Base-by-base conservation (phyloP, 53 echinoderm and acorn worm genomes). In the Holothuria leucospilota region DNA sequence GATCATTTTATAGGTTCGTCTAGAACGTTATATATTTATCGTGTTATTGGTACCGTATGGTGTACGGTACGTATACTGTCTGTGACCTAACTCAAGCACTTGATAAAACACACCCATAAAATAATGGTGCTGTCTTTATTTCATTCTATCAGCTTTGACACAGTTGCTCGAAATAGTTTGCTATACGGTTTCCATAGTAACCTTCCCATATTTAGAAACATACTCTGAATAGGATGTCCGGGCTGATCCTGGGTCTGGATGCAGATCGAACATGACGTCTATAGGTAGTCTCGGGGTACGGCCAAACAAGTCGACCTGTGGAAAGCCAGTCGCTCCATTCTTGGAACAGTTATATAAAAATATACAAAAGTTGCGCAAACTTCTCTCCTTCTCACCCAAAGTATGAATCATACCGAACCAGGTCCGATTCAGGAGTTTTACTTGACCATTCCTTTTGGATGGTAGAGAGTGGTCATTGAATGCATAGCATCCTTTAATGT, bases 281-380 rank as follows among this genome's bases (percentile, higher is more conserved):
- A n/a, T n/a, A n/a, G 89, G 83, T 41, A 89, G 84, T 40, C 89
- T 62, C 27, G 89, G 62, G 85, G 85, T 20, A 85, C 46, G 13
- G 88, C 88, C 62, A 82, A 87, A 88, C 88, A 91, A 60, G 62
- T 60, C 81, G 64, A 89, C 89, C 13, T 89, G 90, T 16, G 93
- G 84, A 29, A 78, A 82, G 1, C 93, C 93, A 6, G 93, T 93
- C 1, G 81, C 66, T 51, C 81, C 82, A 67, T 92, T 89, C 20
- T 86, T 82, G 0, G 93, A 87, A 42, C 86, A 86, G 39, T 93
- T 93, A 64, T 93, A 93, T 0, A 90, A 89, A 87, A 89, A 89
- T 8, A 89, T 79, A 51, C 89, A 78, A 68, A 70, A 13, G 78
- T 78, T 90, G 86, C 90, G 86, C 24, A 65, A 56, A 3, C 67